Percentiles rank a stretch among this genome's conserved stretches.
Evolutionary conservation across 2,797 vertebrate species (phyloP).

Genomic region (Acridotheres tristis): DNA sequence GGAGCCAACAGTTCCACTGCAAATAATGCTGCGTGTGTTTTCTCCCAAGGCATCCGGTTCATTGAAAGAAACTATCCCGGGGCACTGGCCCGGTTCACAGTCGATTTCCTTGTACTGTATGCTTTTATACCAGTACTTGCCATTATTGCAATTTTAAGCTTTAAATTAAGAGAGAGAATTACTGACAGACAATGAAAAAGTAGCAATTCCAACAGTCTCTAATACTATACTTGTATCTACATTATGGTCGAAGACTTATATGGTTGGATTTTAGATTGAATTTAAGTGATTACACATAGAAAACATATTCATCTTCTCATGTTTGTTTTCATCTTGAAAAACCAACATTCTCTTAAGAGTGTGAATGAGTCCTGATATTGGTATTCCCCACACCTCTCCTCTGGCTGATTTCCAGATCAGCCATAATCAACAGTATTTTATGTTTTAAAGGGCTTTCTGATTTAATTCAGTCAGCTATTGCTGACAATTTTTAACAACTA

Average conservation of each 20-base stretch:
- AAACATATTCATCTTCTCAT: neutral
- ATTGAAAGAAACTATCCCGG: constrained; percentile 78
- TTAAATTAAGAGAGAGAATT: constrained; percentile 88
- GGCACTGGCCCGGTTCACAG: constrained; percentile 82
- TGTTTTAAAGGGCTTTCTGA: neutral
- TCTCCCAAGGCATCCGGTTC: constrained; percentile 66
- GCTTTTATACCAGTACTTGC: constrained; percentile 87
- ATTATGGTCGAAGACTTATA: neutral
- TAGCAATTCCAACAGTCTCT: neutral
- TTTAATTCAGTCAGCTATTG: neutral
- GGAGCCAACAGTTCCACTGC: constrained; percentile 34
- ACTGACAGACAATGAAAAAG: constrained; percentile 73
- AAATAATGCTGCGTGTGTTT: constrained; percentile 23
- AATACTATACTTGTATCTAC: neutral
- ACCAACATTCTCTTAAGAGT: neutral
- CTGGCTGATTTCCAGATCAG: neutral
- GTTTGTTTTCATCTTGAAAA: neutral
- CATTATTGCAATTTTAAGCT: constrained; percentile 85
- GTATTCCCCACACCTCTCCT: neutral
- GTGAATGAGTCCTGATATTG: neutral
- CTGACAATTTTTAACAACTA: neutral
- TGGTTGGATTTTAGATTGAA: neutral
- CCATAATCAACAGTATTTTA: neutral
- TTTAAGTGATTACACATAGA: neutral
- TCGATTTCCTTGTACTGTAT: constrained; percentile 89